Conservation (phyloP, 2,888 invertebrate genomes). For the Limenitis camilla region DNA sequence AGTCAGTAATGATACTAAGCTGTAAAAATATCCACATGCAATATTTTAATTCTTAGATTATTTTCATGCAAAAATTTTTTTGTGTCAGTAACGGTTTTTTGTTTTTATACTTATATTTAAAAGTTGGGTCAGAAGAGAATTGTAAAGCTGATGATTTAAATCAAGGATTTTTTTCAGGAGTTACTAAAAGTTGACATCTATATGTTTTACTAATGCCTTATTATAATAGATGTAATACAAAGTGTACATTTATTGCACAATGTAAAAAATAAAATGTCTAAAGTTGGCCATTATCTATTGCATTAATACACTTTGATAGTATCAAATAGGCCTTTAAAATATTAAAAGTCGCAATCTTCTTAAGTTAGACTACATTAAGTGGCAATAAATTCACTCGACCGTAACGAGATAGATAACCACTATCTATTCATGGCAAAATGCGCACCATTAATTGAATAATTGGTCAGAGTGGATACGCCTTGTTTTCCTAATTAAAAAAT, state of each 20-base stretch:
- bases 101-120: too few relatives aligned
- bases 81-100: too few relatives aligned
- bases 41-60: background rate
- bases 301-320: too few relatives aligned
- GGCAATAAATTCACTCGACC: slow-evolving; percentile 34
- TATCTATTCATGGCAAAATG: slow-evolving; percentile 37
- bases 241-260: too few relatives aligned
- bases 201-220: too few relatives aligned
- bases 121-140: too few relatives aligned
- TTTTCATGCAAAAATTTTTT: background rate
- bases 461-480: slow-evolving; percentile 35
- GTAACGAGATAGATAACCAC: slow-evolving; percentile 41
- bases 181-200: too few relatives aligned
- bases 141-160: too few relatives aligned
- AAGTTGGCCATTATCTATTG: too few relatives aligned
- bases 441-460: slow-evolving; percentile 27
- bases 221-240: too few relatives aligned
- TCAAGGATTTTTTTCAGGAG: too few relatives aligned
- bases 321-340: background rate
- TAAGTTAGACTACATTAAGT: slow-evolving; percentile 9
- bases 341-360: background rate
- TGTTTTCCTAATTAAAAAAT: slow-evolving; percentile 25
- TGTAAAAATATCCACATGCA: background rate
- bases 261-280: too few relatives aligned
- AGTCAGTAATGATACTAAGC: background rate